Base-by-base conservation (phyloP, 2,113 vertebrate species). In the Dicerorhinus sumatrensis region DNA sequence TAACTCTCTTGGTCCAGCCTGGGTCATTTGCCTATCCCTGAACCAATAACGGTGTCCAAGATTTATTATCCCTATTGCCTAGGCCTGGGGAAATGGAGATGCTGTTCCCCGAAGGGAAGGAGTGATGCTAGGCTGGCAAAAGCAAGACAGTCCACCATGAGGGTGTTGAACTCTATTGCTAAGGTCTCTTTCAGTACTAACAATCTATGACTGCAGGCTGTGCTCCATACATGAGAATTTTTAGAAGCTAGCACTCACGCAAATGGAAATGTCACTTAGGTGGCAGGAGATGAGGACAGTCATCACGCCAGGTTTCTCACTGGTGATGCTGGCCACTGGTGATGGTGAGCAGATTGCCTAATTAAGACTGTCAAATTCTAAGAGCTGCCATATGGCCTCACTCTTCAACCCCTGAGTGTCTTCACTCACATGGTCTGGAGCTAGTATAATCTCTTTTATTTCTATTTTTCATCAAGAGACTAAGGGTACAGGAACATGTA, bases 281-380 rank as follows among this genome's bases (percentile, higher is more conserved):
- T 90, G 82, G 54, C 86, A 90, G 75, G 79, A 83, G 39, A 79
- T 10, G 17, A 96, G 79, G 96, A 29, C 91, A 67, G 48, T 54
- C 46, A 62, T 92, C 73, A 20, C 0, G 13, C 76, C 69, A 76
- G 97, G 39, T 82, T 97, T 86, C 96, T 93, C 46, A 2, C 89
- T 84, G 92, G 82, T 46, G 81, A 75, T 84, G 70, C 92, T 88
- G 91, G 42, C 42, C 46, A 2, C 89, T 84, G 92, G 82, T 46
- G 81, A 75, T 84, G 70, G 88, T 88, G 94, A 95, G 76, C 97
- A 97, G 97, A 96, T 95, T 88, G 88, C 88, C 91, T 98, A 92
- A 98, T 97, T 97, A 96, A 96, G 88, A 85, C 73, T 77, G 84
- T 92, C 56, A 92, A 23, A 93, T 58, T 14, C 72, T 91, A 95